Base-by-base conservation (phyloP, 2,113 vertebrate genomes). In the Pollimyrus isidori region DNA sequence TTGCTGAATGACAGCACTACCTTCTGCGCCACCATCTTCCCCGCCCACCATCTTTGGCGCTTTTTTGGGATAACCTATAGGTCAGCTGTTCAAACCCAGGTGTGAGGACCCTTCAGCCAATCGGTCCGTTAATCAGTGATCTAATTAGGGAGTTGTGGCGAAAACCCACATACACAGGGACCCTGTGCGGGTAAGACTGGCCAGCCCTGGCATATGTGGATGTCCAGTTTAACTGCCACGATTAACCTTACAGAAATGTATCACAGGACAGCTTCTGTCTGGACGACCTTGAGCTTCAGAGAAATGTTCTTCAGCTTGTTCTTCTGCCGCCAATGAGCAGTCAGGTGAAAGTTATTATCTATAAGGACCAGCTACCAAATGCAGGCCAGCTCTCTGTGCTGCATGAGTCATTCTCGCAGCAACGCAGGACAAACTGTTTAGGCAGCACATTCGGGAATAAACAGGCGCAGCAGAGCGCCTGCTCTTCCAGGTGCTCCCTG, bases 361-460 rank as follows among this genome's bases (percentile, higher is more conserved):
- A 89, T 88, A 84, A 65, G 86, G 50, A 48, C 52, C 52, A 69
- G 39, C 80, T 88, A 48, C 58, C 88, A 69, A 89, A 88, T 21
- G 84, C 88, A 80, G 84, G 82, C 84, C 87, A 88, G 84, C 87
- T 76, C 52, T 53, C 87, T 50, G 3, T 39, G 30, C 26, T 45
- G 50, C 23, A 49, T 87, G 62, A 90, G 26, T 82, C 83, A 88
- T 87, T 46, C 89, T 87, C 82, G 62, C 90, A 83, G 86, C 84
- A 35, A 21, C 76, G 65, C 89, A 91, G 89, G 82, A 49, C 83
- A 84, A 85, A 90, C 88, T 62, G 88, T 91, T 91, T 90, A 91
- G 87, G 73, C 89, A 90, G 88, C 73, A 83, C 89, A 62, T 56
- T 65, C 45, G 9, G 42, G 65, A 82, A 82, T 42, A 82, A 89